Base-by-base conservation (phyloP, 2,113 vertebrate species). In the Deroptyus accipitrinus region DNA sequence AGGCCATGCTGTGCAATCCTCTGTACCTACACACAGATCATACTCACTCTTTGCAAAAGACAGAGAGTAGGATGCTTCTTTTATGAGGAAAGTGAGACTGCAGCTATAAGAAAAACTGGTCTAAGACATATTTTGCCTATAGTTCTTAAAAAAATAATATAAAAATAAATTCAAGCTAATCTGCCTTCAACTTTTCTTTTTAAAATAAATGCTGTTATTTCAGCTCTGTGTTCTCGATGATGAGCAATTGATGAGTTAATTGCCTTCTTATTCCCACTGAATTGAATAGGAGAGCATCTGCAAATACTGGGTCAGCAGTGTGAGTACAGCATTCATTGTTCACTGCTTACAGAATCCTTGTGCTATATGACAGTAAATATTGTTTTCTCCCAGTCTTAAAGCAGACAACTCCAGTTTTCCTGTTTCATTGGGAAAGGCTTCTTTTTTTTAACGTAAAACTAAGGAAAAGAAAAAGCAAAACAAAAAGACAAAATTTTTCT, bases 381-480 rank as follows among this genome's bases (percentile, higher is more conserved):
- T 78, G 46, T 68, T 91, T 96, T 91, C 83, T 89, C 39, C n/a
- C n/a, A 41, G 76, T 28, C 73, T 84, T 54, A 84, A 86, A 90
- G 39, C 54, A 83, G 18, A 54, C 17, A 81, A 35, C 51, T 57
- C 41, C 13, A 15, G 13, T 19, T 91, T 84, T 92, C 35, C 17
- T 81, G 27, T 95, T 86, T 79, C 52, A 55, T 22, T 79, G 42
- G 25, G 28, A 84, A 94, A 75, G 6, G 18, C 6, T 63, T 16
- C 25, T 62, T 42, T 41, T 73, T 39, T 63, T 0, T 20, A 7
- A 10, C 64, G 13, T 6, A 46, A 84, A 84, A 88, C 51, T 39
- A 67, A 51, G 83, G 23, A 44, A 80, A 83, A 23, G 20, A n/a
- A n/a, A n/a, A 6, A n/a, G 1, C 31, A 80, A 77, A 25, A 5